A percentile compares a stretch with the other conserved stretches of the same genome.
Evolutionary conservation across 2,113 vertebrate genomes (phyloP).

Genomic region (Bothrops jararaca): DNA sequence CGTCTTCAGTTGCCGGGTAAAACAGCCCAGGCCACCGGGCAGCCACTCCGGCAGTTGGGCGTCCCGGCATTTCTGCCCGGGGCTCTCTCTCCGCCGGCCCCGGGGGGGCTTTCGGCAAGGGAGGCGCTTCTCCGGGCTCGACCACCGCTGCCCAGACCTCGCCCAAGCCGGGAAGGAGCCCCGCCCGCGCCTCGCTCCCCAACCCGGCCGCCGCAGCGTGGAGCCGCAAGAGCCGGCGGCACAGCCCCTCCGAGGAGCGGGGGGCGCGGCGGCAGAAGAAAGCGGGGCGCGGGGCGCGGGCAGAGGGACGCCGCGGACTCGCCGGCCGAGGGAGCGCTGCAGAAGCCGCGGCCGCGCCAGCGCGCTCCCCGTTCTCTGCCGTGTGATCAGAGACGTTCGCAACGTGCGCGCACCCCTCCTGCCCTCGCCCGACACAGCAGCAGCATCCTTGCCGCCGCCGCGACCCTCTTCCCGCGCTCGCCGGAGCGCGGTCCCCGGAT

Average conservation of each 20-base stretch:
- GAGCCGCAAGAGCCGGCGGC: background rate
- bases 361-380: background rate
- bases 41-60: no score
- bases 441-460: background rate
- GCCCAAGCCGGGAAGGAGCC: background rate
- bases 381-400: background rate
- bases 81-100: background rate
- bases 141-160: background rate
- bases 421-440: background rate
- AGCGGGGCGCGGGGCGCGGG: no score
- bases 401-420: slow-evolving; percentile 10
- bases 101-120: background rate
- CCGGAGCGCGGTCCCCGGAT: background rate
- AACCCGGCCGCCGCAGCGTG: background rate
- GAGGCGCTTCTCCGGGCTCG: background rate
- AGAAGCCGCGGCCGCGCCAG: background rate
- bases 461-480: background rate
- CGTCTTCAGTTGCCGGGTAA: background rate
- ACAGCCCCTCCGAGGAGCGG: background rate
- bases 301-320: background rate
- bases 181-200: background rate
- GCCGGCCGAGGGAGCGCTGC: background rate
- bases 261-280: background rate
- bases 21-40: background rate
- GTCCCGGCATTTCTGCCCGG: background rate